These are phyloP conservation scores for Eristalis pertinax DNA, from an alignment of 2,888 invertebrate species.

Conservation along the genomic window DNA sequence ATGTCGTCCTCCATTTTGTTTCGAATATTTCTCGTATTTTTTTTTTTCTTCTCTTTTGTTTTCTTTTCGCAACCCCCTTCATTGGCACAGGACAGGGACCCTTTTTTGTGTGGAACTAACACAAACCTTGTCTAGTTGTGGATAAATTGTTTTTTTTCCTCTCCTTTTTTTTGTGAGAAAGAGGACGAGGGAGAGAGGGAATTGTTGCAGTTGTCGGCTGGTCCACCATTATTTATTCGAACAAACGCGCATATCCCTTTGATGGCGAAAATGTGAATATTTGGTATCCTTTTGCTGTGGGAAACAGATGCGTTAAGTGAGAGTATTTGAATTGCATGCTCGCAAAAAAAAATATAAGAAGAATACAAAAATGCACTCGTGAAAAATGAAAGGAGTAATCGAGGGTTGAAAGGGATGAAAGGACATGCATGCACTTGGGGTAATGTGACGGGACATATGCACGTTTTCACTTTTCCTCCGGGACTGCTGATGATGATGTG, in stretches of 20 bases:
- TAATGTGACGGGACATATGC: conserved; percentile 62
- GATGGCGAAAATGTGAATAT: conserved; percentile 36
- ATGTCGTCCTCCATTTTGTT: background rate
- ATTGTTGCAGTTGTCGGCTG: conserved; percentile 63
- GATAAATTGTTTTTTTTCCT: conserved; percentile 23
- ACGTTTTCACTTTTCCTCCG: conserved; percentile 37
- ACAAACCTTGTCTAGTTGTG: background rate
- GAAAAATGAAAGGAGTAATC: conserved; percentile 64
- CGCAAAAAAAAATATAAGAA: conserved; percentile 25
- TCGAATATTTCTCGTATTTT: background rate
- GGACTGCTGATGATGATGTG: conserved; percentile 27
- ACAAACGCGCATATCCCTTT: conserved; percentile 56
- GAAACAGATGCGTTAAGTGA: conserved; percentile 62
- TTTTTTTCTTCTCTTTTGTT: background rate
- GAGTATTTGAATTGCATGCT: conserved; percentile 61
- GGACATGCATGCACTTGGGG: conserved; percentile 31
- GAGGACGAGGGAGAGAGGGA: conserved; percentile 18
- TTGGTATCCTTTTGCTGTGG: conserved; percentile 50
- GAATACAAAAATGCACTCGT: conserved; percentile 18
- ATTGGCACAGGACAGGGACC: conserved; percentile 34
- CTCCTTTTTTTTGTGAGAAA: background rate
- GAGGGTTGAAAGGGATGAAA: conserved; percentile 40
- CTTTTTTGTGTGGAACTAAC: conserved; percentile 41
- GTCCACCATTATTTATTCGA: conserved; percentile 68
- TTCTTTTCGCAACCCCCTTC: conserved; percentile 47